Conservation (phyloP, 2,888 invertebrate genomes). For the Pseudococcus jackbeardsleyi region DNA sequence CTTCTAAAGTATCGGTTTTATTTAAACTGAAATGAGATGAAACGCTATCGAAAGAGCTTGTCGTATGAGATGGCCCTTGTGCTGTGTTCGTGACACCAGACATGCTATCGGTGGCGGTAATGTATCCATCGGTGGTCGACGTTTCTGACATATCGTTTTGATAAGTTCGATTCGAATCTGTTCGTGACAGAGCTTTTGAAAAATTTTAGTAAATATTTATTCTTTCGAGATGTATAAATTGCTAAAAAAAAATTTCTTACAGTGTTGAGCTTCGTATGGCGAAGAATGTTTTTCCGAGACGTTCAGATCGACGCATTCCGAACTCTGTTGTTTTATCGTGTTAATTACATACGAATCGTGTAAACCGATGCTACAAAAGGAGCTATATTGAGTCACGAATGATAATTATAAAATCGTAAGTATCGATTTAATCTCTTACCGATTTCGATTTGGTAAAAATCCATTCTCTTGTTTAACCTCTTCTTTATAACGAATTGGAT, state of each 20-base stretch:
- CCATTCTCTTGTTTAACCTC: constrained; percentile 47
- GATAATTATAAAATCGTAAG: background rate
- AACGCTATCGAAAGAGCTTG: constrained; percentile 90
- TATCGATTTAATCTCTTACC: background rate
- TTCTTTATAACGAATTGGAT: background rate
- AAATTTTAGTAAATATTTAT: background rate
- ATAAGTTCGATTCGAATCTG: constrained; percentile 81
- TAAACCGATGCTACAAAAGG: background rate
- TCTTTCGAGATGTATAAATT: background rate
- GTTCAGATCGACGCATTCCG: constrained; percentile 50
- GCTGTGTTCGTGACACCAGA: constrained; percentile 68
- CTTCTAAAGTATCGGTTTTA: constrained; percentile 76
- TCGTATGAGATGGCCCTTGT: constrained; percentile 67
- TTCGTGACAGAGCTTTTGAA: constrained; percentile 73
- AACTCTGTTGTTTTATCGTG: constrained; percentile 43
- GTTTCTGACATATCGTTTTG: constrained; percentile 86
- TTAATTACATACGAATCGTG: constrained; percentile 41
- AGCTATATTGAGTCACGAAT: background rate
- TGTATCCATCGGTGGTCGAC: constrained; percentile 87
- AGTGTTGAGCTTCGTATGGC: constrained; percentile 49
- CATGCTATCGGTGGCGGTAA: constrained; percentile 78
- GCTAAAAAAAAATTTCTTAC: constrained; percentile 47
- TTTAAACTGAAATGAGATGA: constrained; percentile 85
- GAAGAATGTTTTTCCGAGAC: constrained; percentile 30
- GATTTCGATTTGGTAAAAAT: constrained; percentile 40